Evolutionary conservation across 2,888 invertebrate species (phyloP), one percentile per base, ranked within the genome.

Genomic region (Agrilus cyanescens): DNA sequence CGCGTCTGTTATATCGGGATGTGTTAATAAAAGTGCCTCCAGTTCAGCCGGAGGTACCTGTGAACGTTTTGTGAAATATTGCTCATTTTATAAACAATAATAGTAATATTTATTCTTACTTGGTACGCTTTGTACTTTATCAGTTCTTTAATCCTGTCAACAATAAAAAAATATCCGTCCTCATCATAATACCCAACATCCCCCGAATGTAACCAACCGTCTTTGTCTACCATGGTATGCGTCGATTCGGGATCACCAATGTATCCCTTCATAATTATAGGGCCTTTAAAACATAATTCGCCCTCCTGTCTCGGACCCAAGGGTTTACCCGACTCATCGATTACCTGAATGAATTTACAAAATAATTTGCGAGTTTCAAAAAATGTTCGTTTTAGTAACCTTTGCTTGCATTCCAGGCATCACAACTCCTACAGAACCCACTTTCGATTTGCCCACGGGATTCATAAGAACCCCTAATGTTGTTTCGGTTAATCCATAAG

Each of bases 61-160:
- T 87, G 0, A 84, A 25, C 10, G 20, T 25, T 10, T 10, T 10
- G 25, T 25, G 25, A 25, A 25, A 25, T 10, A 25, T n/a, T n/a
- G n/a, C n/a, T n/a, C 10, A 10, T 20, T 20, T 20, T 20, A 20
- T 20, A 20, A 20, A 20, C n/a, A n/a, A n/a, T n/a, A n/a, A n/a
- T n/a, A n/a, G n/a, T 20, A 5, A 5, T 20, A 20, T 20, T 25
- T 25, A 25, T 25, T 25, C 15, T 45, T 53, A 86, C 85, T 75
- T 87, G 82, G 57, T 80, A 85, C 32, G 82, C 90, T 64, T 91
- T 91, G 60, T 88, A 90, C 63, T 94, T 94, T 56, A 94, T 93
- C 25, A 94, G 75, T 61, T 93, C 91, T 62, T 94, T 94, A 18
- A 91, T 69, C 47, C 93, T 71, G 63, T 91, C 93, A 2, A 90